Base-by-base conservation (phyloP, 2,888 invertebrate genomes). In the Formica aserva region DNA sequence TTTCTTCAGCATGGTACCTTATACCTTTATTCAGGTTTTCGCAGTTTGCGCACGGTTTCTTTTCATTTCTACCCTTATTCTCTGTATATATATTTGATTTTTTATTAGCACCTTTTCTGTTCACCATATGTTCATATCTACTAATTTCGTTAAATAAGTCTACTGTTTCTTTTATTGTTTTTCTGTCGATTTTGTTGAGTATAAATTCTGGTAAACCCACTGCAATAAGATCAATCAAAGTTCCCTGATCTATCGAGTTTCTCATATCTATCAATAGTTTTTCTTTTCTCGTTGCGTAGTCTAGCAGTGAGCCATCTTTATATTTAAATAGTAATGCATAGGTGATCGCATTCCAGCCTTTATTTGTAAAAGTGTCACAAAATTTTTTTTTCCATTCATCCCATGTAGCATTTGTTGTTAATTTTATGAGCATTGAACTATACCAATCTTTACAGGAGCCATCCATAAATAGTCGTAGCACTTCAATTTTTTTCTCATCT, bases 271-370 rank as follows among this genome's bases (percentile, higher is more conserved):
- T 84, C 86, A 57, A 84, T 75, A 90, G 55, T 84, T 60, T 67
- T 85, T 90, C 86, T 85, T 88, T 89, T 63, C 84, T 90, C 65
- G 86, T 41, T 3, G 88, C 87, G 76, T 88, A 89, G 45, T 92
- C 89, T 63, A 92, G 76, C 29, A 92, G 32, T 80, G 78, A 62
- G 1, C 83, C 83, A 26, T 62, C 26, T 11, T 62, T 71, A 48
- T 82, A 82, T 18, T 6, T 77, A 55, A 67, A 83, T 9, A 9
- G 35, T 38, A 66, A 1, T 67, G 85, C 82, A 22, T 84, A 60
- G 67, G 41, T 66, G 66, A 67, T 72, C n/a, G 13, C 41, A 29
- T 48, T 72, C 82, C 85, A 85, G 65, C 82, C 77, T 82, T 77
- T 85, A 60, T 9, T 62, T 66, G 62, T 1, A 9, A 69, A 77